These are phyloP conservation scores for Aromia moschata DNA, from an alignment of 2,888 invertebrate species.

Conservation along the genomic window DNA sequence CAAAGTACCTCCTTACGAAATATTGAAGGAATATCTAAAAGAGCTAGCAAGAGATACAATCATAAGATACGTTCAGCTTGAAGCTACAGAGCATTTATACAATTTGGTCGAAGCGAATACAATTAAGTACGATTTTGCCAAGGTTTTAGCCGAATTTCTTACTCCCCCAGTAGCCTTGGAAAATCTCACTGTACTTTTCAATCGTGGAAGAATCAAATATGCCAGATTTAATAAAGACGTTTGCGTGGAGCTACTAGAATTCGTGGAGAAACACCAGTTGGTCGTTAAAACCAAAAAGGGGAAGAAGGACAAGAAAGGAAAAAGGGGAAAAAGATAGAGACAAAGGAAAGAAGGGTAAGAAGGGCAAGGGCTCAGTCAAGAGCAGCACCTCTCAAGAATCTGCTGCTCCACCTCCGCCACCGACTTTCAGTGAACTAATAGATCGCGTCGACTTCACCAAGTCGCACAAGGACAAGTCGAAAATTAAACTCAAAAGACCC, in stretches of 20 bases:
- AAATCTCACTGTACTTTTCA: conserved; percentile 47
- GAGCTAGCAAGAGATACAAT: conserved; percentile 40
- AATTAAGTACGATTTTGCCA: conserved; percentile 43
- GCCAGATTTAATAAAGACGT: conserved; percentile 33
- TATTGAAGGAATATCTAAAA: conserved; percentile 40
- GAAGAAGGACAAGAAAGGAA: conserved; percentile 23
- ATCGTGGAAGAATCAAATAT: conserved; percentile 34
- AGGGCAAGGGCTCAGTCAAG: neutral
- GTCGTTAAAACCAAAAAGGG: conserved; percentile 22
- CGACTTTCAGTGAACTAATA: neutral
- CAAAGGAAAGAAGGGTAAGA: neutral
- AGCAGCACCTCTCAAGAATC: neutral
- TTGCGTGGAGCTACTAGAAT: conserved; percentile 35
- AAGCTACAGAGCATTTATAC: conserved; percentile 47
- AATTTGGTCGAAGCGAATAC: conserved; percentile 46
- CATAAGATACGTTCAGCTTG: conserved; percentile 41
- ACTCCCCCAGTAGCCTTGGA: conserved; percentile 41
- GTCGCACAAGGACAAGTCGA: neutral
- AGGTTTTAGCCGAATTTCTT: conserved; percentile 49
- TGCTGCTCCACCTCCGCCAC: neutral
- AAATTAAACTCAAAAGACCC: conserved; percentile 3
- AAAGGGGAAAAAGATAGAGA: conserved; percentile 20
- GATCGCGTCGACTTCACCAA: neutral
- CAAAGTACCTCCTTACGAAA: conserved; percentile 8
- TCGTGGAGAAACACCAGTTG: conserved; percentile 31